phyloP scores from a whole-genome alignment of 2,113 vertebrate genomes.

The Hyperoodon ampullatus region DNA sequence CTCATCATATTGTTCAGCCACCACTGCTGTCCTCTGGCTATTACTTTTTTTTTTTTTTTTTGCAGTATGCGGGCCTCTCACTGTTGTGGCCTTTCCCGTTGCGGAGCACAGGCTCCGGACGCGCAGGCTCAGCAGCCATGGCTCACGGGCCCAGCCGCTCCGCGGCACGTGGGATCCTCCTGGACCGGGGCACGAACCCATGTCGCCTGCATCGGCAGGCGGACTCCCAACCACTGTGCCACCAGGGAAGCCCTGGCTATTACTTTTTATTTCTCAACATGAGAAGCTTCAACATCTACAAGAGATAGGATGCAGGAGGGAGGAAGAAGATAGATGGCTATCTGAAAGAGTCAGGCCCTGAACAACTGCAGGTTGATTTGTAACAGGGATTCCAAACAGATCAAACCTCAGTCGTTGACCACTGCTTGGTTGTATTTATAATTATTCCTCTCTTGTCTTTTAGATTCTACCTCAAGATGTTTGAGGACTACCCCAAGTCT shows the following conservation, averaged over 20 bases:
- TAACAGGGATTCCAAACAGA: neutral
- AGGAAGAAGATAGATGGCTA: neutral
- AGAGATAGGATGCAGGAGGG: neutral
- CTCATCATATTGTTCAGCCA: too few relatives aligned
- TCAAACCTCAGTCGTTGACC: neutral
- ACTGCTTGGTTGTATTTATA: constrained; percentile 24
- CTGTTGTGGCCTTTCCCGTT: too few relatives aligned
- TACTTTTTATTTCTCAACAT: neutral
- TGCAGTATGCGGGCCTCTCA: too few relatives aligned
- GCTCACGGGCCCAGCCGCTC: too few relatives aligned
- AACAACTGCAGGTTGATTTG: neutral
- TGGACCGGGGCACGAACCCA: too few relatives aligned
- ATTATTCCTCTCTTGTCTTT: constrained; percentile 79
- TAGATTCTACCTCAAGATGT: constrained; percentile 92
- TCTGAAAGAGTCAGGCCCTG: neutral
- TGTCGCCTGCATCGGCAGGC: too few relatives aligned
- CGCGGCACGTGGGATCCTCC: too few relatives aligned
- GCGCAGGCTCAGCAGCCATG: too few relatives aligned
- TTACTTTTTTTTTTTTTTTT: too few relatives aligned
- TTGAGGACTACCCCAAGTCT: constrained; percentile 92
- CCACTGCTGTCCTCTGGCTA: neutral
- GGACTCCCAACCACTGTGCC: too few relatives aligned
- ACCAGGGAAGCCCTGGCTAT: neutral
- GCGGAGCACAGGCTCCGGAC: too few relatives aligned
- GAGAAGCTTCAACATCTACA: neutral